Evolutionary conservation across 2,113 vertebrate genomes (phyloP).

Genomic region (Pica pica): DNA sequence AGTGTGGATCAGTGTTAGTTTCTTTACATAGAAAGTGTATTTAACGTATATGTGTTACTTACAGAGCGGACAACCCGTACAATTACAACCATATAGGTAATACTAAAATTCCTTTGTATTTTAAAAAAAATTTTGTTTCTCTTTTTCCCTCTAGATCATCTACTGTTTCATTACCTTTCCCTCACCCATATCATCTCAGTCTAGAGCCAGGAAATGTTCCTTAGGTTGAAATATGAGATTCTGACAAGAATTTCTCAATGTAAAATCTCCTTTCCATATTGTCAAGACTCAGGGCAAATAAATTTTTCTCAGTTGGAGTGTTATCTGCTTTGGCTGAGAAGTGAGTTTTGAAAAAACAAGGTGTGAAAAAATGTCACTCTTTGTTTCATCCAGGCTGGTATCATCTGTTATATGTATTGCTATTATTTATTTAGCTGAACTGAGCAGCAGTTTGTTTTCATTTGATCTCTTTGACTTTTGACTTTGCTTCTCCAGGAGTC

Average conservation of each 20-base stretch:
- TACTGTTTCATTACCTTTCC: not conserved
- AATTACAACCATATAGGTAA: not conserved
- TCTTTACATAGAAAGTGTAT: not conserved
- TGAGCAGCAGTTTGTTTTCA: not conserved
- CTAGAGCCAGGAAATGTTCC: not conserved
- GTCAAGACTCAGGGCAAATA: not conserved
- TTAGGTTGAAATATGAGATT: not conserved
- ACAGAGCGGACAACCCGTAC: not conserved
- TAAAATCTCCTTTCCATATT: not conserved
- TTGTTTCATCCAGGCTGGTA: not conserved
- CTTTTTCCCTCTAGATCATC: not conserved
- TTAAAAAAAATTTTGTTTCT: not conserved
- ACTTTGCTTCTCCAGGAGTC: not conserved
- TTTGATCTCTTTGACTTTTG: not conserved
- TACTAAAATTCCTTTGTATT: not conserved
- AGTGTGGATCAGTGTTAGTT: not conserved
- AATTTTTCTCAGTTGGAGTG: constrained; percentile 8
- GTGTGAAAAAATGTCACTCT: constrained; percentile 6
- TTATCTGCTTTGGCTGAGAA: constrained; percentile 27
- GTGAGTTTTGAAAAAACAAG: not conserved
- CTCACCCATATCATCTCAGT: not conserved
- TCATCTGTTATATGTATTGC: not conserved
- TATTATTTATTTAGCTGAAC: not conserved
- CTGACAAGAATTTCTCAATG: not conserved
- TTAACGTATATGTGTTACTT: not conserved